Percentiles rank a stretch among this genome's conserved stretches.
Conservation (phyloP, 2,888 invertebrate genomes). For the Leptothorax acervorum region DNA sequence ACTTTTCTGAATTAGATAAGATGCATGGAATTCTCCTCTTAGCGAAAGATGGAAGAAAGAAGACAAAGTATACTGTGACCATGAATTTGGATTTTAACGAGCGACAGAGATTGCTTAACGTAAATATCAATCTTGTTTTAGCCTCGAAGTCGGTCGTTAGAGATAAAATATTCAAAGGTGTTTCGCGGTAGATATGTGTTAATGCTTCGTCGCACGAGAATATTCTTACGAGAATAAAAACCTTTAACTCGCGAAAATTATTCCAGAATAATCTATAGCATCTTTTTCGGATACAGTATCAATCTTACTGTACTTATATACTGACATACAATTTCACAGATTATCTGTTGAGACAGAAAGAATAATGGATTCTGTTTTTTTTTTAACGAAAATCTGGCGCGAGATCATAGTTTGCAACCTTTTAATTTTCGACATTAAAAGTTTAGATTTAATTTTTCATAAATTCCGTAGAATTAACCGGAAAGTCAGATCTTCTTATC, state of each 20-base stretch:
- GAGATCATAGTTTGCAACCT: not conserved
- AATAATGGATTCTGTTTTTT: not conserved
- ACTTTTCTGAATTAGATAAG: not conserved
- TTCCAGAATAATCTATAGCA: not conserved
- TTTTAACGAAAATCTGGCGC: not conserved
- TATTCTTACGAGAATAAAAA: not conserved
- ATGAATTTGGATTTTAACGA: conserved; percentile 46
- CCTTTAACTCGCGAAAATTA: conserved; percentile 4
- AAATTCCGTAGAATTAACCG: conserved; percentile 12
- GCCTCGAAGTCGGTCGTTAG: conserved; percentile 13
- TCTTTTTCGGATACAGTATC: not conserved
- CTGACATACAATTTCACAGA: not conserved
- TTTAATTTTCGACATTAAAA: conserved; percentile 17
- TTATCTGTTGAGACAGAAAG: not conserved
- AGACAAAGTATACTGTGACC: not conserved
- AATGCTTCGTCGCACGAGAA: not conserved
- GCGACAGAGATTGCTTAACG: conserved; percentile 24
- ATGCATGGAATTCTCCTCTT: conserved; percentile 18
- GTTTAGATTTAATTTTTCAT: conserved; percentile 25
- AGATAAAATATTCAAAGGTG: conserved; percentile 43
- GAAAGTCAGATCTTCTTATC: conserved; percentile 24
- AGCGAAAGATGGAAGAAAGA: not conserved
- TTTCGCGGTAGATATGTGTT: conserved; percentile 11
- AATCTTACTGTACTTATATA: not conserved
- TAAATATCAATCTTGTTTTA: conserved; percentile 42